Base-by-base conservation (phyloP, 2,113 vertebrate genomes). In the Corythoichthys haematopterus region DNA sequence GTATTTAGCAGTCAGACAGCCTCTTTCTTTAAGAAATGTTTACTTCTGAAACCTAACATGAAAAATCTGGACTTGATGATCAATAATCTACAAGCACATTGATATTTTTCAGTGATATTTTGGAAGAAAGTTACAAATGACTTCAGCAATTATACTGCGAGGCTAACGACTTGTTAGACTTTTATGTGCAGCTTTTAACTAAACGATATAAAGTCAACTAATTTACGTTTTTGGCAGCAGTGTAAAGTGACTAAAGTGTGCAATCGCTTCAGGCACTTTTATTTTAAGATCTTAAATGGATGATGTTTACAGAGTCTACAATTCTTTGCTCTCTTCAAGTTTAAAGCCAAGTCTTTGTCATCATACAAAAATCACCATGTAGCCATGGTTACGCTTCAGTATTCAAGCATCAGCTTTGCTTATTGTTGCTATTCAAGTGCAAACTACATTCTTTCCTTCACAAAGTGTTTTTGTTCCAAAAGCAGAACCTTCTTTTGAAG, bases 151-250 rank as follows among this genome's bases (percentile, higher is more conserved):
- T n/a, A 3, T 51, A 51, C 16, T 51, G 16, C 5, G 14, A n/a
- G 5, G 50, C 16, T 20, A n/a, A 52, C 16, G 50, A 8, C 15
- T 6, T 52, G 50, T 52, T 7, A 52, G n/a, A 52, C n/a, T 43
- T 43, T 43, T 43, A 43, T 43, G 40, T 43, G 40, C 56, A 7
- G 13, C 56, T 58, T 61, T 10, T 16, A 52, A 55, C 20, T 55
- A 10, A 55, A 20, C 14, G 4, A 55, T 11, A 3, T 55, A 20
- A 55, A 55, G 10, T 9, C 10, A 33, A 20, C 33, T 11, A 56
- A 56, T 28, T 57, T 66, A 75, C 80, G 68, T 66, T 12, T 76
- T 67, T 72, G 72, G 47, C 57, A 61, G 58, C 16, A 20, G 38
- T 59, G 36, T n/a, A 40, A 57, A 9, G 37, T 61, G 37, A 45